Evolutionary conservation across 2,888 invertebrate genomes (phyloP).

Genomic region (Acanthopleura granulata): DNA sequence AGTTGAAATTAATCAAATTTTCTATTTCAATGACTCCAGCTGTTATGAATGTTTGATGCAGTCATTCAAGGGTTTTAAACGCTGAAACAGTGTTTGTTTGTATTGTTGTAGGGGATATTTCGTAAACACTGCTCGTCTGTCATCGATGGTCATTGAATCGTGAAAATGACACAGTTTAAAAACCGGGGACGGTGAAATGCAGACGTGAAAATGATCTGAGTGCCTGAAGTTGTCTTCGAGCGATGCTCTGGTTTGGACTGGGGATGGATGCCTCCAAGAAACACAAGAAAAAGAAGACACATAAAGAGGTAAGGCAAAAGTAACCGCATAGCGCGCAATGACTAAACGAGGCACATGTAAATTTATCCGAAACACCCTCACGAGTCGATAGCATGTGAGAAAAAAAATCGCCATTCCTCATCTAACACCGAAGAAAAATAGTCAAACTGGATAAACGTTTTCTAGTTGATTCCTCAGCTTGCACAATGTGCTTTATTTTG

Average conservation of each 20-base stretch:
- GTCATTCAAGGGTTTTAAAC: no score
- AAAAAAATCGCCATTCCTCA: no score
- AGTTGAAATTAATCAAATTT: no score
- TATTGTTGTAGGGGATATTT: neutral
- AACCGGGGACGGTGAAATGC: neutral
- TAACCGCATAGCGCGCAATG: neutral
- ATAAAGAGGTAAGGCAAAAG: neutral
- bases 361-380: neutral
- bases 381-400: no score
- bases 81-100: neutral
- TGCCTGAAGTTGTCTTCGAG: neutral
- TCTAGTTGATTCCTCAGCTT: no score
- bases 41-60: no score
- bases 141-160: neutral
- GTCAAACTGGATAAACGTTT: no score
- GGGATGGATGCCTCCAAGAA: constrained; percentile 16
- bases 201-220: neutral
- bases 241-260: neutral
- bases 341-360: neutral
- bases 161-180: constrained; percentile 5
- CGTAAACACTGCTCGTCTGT: constrained; percentile 9
- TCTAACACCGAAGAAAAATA: no score
- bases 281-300: constrained; percentile 14
- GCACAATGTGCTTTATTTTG: no score
- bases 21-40: no score